Conservation (phyloP, 2,888 invertebrate species). For the Cephus spinipes region DNA sequence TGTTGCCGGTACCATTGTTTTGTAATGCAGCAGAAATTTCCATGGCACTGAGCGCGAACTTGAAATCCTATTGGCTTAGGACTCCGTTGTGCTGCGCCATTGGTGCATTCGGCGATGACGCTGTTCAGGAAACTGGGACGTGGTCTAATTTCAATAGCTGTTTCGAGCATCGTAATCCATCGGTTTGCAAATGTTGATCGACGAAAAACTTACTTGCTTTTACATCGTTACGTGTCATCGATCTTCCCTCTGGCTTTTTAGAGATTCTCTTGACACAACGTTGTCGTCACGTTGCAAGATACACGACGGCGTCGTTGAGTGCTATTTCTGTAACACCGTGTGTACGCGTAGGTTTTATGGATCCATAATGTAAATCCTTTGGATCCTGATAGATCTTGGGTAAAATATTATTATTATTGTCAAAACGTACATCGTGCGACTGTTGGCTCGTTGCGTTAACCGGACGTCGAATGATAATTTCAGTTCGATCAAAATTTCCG, state of each 20-base stretch:
- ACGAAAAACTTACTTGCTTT: neutral
- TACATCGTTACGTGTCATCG: neutral
- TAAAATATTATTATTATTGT: neutral
- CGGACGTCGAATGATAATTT: neutral
- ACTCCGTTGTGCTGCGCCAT: neutral
- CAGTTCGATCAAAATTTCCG: neutral
- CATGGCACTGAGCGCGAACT: neutral
- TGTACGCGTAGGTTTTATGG: neutral
- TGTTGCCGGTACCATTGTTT: neutral
- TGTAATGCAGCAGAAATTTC: neutral
- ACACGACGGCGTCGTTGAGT: neutral
- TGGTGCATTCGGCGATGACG: neutral
- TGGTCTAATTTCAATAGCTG: neutral
- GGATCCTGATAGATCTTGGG: neutral
- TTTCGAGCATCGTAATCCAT: neutral
- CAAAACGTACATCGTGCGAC: neutral
- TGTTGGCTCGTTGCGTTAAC: too few relatives aligned
- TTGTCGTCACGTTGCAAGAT: neutral
- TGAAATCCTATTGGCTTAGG: neutral
- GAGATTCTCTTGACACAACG: neutral
- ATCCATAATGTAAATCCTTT: neutral
- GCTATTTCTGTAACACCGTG: neutral
- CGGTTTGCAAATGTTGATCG: neutral
- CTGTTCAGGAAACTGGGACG: neutral
- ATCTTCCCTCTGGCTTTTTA: neutral